Evolutionary conservation across 2,888 invertebrate genomes (phyloP).

Genomic region (Cantharis lateralis): DNA sequence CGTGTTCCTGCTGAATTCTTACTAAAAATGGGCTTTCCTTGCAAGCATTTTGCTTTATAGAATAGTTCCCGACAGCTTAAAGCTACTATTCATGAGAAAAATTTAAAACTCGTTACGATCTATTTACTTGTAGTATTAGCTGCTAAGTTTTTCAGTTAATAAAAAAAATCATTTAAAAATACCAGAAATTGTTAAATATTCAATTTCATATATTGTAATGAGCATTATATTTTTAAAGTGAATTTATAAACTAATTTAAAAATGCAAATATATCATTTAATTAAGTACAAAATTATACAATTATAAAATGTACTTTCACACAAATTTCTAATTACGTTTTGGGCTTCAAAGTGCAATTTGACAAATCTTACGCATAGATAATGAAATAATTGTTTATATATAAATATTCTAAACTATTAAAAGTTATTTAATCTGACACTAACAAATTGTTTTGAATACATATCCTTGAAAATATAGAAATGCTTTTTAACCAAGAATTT

Average conservation of each 20-base stretch:
- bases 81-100: neutral
- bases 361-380: neutral
- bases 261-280: neutral
- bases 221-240: neutral
- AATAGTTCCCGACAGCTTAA: neutral
- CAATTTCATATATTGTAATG: neutral
- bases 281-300: neutral
- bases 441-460: neutral
- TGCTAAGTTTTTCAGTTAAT: neutral
- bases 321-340: neutral
- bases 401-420: neutral
- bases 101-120: neutral
- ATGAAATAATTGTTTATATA: neutral
- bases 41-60: constrained; percentile 15
- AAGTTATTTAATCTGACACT: neutral
- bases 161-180: neutral
- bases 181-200: neutral
- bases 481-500: neutral
- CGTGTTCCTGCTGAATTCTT: constrained; percentile 42
- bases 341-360: neutral
- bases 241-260: neutral
- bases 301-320: neutral
- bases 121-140: neutral
- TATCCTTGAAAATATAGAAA: neutral
- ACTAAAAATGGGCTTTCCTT: constrained; percentile 29